phyloP scores from a whole-genome alignment of 2,113 vertebrate genomes.

The Silurus asotus region DNA sequence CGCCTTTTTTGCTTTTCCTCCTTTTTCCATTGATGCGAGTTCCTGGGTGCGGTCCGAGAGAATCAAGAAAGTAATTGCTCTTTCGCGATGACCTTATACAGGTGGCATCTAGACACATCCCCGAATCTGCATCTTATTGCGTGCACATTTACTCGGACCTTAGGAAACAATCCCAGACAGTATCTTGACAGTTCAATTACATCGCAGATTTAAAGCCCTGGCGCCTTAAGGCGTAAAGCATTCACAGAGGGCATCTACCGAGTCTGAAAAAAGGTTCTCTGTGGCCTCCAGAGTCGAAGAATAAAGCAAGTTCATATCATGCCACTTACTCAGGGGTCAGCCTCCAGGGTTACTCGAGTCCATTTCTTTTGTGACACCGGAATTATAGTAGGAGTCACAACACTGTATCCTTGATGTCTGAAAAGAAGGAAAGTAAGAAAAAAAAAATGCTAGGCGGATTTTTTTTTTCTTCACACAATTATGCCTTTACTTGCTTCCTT shows the following conservation, averaged over 20 bases:
- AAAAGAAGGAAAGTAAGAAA: conserved; percentile 13
- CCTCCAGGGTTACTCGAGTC: conserved; percentile 59
- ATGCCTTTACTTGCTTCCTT: conserved; percentile 40
- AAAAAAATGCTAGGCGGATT: conserved; percentile 50
- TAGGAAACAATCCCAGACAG: conserved; percentile 56
- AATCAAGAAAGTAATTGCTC: conserved; percentile 34
- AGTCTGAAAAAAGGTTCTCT: conserved; percentile 54
- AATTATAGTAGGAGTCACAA: conserved; percentile 58
- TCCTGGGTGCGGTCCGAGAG: background rate
- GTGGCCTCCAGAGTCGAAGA: conserved; percentile 47
- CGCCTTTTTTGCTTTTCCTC: background rate
- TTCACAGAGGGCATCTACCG: conserved; percentile 24
- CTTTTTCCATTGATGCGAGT: background rate
- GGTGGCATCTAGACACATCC: conserved; percentile 41
- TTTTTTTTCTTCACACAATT: conserved; percentile 54
- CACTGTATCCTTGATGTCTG: conserved; percentile 57
- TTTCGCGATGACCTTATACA: conserved; percentile 33
- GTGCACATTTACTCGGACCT: conserved; percentile 44
- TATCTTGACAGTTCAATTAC: conserved; percentile 59
- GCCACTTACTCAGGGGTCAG: conserved; percentile 55
- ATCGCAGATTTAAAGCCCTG: conserved; percentile 53
- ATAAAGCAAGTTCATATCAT: conserved; percentile 50
- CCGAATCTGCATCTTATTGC: conserved; percentile 48
- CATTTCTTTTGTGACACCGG: conserved; percentile 58
- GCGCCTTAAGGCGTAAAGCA: conserved; percentile 49